Percentiles rank a stretch among this genome's conserved stretches.
Conservation (phyloP, 2,113 vertebrate species). For the Nothobranchius furzeri region DNA sequence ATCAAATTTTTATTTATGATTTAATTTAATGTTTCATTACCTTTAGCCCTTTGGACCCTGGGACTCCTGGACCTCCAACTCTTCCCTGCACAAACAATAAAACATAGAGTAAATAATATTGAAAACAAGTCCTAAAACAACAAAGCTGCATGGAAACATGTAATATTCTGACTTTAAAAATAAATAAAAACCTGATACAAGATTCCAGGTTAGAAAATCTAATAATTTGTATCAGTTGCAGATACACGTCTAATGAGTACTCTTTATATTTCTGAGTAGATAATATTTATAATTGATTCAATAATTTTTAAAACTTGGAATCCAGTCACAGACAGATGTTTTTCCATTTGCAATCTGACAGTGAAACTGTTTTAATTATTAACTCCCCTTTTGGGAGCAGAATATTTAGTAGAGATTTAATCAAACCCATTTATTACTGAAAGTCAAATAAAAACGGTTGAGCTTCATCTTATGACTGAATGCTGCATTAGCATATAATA, state of each 20-base stretch:
- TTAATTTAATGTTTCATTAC: slow-evolving; percentile 30
- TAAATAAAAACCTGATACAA: too few species aligned
- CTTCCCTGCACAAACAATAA: slow-evolving; percentile 63
- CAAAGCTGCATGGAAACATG: background rate
- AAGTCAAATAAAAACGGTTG: background rate
- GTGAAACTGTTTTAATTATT: background rate
- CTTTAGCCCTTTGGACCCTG: slow-evolving; percentile 75
- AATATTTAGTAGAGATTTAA: background rate
- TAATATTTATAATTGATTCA: too few species aligned
- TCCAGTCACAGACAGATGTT: too few species aligned
- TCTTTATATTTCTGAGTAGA: too few species aligned
- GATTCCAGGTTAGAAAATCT: too few species aligned
- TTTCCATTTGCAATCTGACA: too few species aligned
- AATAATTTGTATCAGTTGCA: too few species aligned
- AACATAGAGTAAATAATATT: background rate
- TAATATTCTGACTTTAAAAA: background rate
- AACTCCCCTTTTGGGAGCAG: background rate
- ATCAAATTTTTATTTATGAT: background rate
- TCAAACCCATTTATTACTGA: background rate
- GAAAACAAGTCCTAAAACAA: background rate
- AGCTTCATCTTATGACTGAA: slow-evolving; percentile 1
- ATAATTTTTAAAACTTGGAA: too few species aligned
- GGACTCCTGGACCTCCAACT: slow-evolving; percentile 56
- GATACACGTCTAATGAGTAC: too few species aligned
- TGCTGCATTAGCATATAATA: background rate